Percentiles rank a stretch among this genome's conserved stretches.
phyloP scores from a whole-genome alignment of 2,888 invertebrate species.

The Nymphalis polychloros region DNA sequence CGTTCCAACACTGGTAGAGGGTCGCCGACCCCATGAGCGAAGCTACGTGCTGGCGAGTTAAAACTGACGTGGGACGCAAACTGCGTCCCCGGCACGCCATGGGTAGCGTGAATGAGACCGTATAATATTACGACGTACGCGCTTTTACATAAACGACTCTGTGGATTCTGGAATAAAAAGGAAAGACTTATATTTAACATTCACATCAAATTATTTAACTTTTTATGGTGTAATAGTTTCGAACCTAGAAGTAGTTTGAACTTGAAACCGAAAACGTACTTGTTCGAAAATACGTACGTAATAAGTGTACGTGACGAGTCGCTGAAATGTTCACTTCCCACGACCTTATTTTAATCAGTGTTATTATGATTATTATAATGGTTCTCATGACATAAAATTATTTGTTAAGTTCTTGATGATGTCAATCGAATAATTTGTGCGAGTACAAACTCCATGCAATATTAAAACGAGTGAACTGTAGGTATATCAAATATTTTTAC shows the following conservation, averaged over 20 bases:
- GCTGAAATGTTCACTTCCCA: constrained; percentile 13
- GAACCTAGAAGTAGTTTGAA: not conserved
- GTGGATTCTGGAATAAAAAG: constrained; percentile 26
- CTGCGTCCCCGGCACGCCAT: constrained; percentile 51
- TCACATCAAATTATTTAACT: no score
- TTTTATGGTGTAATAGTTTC: no score
- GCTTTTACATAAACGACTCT: constrained; percentile 5
- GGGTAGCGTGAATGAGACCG: constrained; percentile 16
- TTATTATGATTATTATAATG: not conserved
- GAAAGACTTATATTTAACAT: not conserved
- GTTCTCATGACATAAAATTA: not conserved
- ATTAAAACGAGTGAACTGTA: no score
- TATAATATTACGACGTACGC: constrained; percentile 19
- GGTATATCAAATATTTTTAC: no score
- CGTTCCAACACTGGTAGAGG: constrained; percentile 51
- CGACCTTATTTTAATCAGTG: constrained; percentile 8
- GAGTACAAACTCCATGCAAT: not conserved
- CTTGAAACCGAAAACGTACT: constrained; percentile 19
- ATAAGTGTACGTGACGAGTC: not conserved
- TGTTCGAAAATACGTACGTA: constrained; percentile 7
- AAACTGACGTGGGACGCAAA: constrained; percentile 75
- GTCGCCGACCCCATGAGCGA: constrained; percentile 74
- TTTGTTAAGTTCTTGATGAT: not conserved
- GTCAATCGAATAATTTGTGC: no score
- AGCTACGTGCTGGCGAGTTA: constrained; percentile 71